Percentiles rank a stretch among this genome's conserved stretches.
These are phyloP conservation scores for Callimorpha dominula DNA, from an alignment of 2,888 invertebrate species.

Conservation along the genomic window DNA sequence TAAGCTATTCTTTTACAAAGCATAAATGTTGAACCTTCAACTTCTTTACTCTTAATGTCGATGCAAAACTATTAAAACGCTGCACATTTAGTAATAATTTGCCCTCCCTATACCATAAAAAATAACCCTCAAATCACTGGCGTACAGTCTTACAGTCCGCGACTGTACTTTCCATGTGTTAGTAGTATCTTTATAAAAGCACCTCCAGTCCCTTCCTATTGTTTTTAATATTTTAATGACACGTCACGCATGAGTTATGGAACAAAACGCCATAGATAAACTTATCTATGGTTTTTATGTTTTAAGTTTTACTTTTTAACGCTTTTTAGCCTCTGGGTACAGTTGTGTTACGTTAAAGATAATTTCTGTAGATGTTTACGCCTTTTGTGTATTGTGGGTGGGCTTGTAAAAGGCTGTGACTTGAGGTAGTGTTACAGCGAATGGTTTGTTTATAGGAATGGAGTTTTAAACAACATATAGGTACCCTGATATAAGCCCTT, in stretches of 20 bases:
- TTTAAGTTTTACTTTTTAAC: constrained; percentile 33
- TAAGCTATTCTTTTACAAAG: too few species aligned
- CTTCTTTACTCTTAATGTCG: too few species aligned
- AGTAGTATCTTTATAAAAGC: constrained; percentile 38
- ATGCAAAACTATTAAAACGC: not conserved
- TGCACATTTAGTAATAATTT: not conserved
- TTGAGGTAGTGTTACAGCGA: not conserved
- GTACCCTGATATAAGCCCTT: too few species aligned
- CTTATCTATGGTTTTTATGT: constrained; percentile 38
- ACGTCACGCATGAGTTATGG: constrained; percentile 53
- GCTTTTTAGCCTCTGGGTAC: constrained; percentile 37
- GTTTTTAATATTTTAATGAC: constrained; percentile 61
- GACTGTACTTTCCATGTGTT: constrained; percentile 31
- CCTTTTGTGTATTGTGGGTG: constrained; percentile 31
- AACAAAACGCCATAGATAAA: constrained; percentile 30
- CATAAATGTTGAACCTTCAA: too few species aligned
- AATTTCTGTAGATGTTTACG: constrained; percentile 20
- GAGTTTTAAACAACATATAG: not conserved
- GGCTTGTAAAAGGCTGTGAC: constrained; percentile 12
- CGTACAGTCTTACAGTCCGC: not conserved
- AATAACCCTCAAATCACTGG: not conserved
- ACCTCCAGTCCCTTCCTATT: constrained; percentile 37
- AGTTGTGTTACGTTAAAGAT: constrained; percentile 23
- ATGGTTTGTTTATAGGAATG: not conserved
- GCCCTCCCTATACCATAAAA: too few species aligned